Base-by-base conservation (phyloP, 2,797 vertebrate species). In the Dromococcyx pavoninus region DNA sequence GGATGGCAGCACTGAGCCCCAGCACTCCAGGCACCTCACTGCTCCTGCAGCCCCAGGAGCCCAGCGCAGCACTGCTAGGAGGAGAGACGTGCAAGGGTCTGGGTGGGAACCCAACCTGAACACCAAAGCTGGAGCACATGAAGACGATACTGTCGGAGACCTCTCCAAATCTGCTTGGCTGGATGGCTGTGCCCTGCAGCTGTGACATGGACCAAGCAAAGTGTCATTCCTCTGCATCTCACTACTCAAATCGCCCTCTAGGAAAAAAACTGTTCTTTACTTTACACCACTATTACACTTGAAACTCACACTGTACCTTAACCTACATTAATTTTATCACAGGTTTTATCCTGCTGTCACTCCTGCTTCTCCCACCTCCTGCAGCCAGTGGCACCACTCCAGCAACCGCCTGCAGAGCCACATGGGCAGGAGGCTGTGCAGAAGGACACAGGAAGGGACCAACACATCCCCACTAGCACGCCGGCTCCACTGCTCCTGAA, bases 331-430 rank as follows among this genome's bases (percentile, higher is more conserved):
- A 60, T 67, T 67, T 88, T 56, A 27, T 51, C 30, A 13, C 8
- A 62, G 24, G 58, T 53, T 66, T 72, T 64, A 85, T n/a, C 24
- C 24, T 3, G 3, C 28, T 5, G 17, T 17, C 9, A 3, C 24
- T 84, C n/a, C 21, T 0, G 0, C 11, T 76, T 65, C 33, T 77
- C 56, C 48, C 70, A 60, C 24, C 21, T 81, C 37, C 53, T 2
- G 2, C 5, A 2, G 64, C 17, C 3, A 2, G 15, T 10, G 11
- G 21, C 30, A 17, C 19, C 4, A 0, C 22, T 57, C 32, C 83
- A 65, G 80, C 12, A 13, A 18, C 28, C 5, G 0, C 25, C 39
- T 27, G 61, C 66, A 72, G 50, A 67, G 67, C 30, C 80, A 17
- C 19, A 12, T 73, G 37, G 17, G 10, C 57, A 33, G 22, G 15